Base-by-base conservation (phyloP, 2,113 vertebrate genomes). In the Mastomys natalensis region DNA sequence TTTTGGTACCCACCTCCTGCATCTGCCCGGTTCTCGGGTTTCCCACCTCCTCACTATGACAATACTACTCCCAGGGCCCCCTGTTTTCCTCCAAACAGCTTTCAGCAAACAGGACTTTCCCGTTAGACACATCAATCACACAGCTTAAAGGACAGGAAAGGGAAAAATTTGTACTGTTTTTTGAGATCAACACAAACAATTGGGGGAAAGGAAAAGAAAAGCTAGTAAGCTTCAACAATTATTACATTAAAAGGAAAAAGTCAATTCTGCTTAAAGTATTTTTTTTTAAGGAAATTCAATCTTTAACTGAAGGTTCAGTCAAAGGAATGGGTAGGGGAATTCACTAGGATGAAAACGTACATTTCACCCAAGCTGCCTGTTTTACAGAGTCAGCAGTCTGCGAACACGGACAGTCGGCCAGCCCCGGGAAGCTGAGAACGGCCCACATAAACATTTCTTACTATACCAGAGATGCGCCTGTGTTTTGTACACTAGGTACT, bases 41-140 rank as follows among this genome's bases (percentile, higher is more conserved):
- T 93, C 98, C 24, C 92, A 99, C 99, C 99, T 99, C 99, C 99
- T 74, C 98, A 95, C 99, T 31, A 99, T 93, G 12, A 99, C 98
- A 34, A 99, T 99, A 92, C 99, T 88, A 99, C 99, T 85, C 99
- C 99, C 62, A 99, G n/a, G 98, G 92, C 99, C 99, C 26, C 99
- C 99, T 0, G 99, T n/a, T 99, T 98, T 99, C 99, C 98, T 99
- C 99, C 97, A 99, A 95, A 90, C 99, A 99, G 58, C 98, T 98
- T 26, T 99, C 98, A 76, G 99, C 98, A n/a, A 93, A 99, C 97
- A 19, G 99, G 1, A 98, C 97, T 82, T 99, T 99, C 21, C 98
- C 96, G 17, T 98, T 98, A 68, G 98, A 99, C 31, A 99, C 95
- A 8, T 99, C 99, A 60, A 99, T 99, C 87, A 99, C 99, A 68